A percentile compares a stretch with the other conserved stretches of the same genome.
Evolutionary conservation across 1,140 invertebrate species (phyloP).

Genomic region (Orchesella cincta): DNA sequence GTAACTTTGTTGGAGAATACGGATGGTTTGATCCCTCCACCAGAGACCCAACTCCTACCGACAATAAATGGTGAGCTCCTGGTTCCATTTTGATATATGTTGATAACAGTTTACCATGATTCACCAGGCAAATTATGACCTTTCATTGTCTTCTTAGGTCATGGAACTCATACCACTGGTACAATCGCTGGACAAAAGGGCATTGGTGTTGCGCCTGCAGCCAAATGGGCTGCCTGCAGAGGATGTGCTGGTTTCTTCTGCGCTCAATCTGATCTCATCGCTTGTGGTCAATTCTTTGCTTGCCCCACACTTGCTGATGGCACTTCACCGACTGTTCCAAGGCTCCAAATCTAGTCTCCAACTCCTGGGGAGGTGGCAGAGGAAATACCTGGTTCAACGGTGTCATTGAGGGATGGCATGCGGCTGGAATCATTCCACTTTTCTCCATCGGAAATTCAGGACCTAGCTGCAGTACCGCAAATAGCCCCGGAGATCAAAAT

Average conservation of each 20-base stretch:
- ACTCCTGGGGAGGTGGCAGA: conserved; percentile 13
- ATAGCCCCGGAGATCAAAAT: background rate
- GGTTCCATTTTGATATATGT: background rate
- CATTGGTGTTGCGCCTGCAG: conserved; percentile 24
- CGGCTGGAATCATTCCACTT: conserved; percentile 19
- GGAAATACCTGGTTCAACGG: conserved; percentile 11
- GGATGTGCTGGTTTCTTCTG: background rate
- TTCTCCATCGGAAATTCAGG: conserved; percentile 21
- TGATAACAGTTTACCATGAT: background rate
- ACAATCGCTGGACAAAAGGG: conserved; percentile 3
- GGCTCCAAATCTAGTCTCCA: conserved; percentile 3
- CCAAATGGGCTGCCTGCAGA: conserved; percentile 16
- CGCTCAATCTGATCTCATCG: background rate
- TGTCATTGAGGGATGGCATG: background rate
- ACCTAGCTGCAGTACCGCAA: background rate
- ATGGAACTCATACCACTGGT: background rate
- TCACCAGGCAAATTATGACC: background rate
- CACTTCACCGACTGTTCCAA: conserved; percentile 18
- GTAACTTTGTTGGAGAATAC: background rate
- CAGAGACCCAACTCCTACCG: background rate
- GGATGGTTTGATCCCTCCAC: conserved; percentile 28
- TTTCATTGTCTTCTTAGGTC: background rate
- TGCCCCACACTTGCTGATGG: background rate
- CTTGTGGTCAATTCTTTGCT: conserved; percentile 19
- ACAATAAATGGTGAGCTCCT: conserved; percentile 3